These are phyloP conservation scores for Pomacea maculata DNA, from an alignment of 1,140 invertebrate genomes.

Conservation along the genomic window DNA sequence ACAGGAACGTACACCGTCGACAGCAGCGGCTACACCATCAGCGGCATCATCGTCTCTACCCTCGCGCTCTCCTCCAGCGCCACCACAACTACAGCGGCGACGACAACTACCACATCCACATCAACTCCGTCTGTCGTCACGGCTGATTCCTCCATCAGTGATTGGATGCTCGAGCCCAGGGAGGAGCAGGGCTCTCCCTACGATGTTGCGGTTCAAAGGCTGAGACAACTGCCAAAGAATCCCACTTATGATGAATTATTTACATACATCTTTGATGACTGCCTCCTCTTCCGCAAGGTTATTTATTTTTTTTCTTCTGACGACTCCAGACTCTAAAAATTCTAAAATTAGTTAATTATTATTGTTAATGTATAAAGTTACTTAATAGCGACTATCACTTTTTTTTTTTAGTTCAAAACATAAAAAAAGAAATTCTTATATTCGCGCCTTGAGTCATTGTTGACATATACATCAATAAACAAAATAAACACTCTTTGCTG, in stretches of 20 bases:
- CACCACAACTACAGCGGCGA: slow-evolving; percentile 2
- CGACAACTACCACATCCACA: slow-evolving; percentile 11
- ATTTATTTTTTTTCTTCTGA: neutral
- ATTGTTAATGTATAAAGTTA: neutral
- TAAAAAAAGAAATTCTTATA: neutral
- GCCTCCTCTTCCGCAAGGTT: slow-evolving; percentile 34
- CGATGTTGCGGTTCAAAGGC: slow-evolving; percentile 18
- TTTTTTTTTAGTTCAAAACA: neutral
- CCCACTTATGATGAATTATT: slow-evolving; percentile 37
- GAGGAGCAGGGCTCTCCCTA: slow-evolving; percentile 12
- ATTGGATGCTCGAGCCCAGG: slow-evolving; percentile 24
- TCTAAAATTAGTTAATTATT: too few relatives aligned
- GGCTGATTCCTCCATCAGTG: slow-evolving; percentile 8
- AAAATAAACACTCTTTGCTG: neutral
- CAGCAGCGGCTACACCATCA: slow-evolving; percentile 33
- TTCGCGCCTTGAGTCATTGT: neutral
- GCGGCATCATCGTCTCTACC: slow-evolving; percentile 27
- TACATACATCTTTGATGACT: slow-evolving; percentile 36
- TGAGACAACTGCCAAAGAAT: slow-evolving; percentile 24
- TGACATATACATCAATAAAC: neutral
- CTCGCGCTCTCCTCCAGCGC: slow-evolving; percentile 16
- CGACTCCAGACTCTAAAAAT: too few relatives aligned
- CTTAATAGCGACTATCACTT: neutral
- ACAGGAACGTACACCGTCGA: slow-evolving; percentile 22
- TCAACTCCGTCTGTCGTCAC: neutral